Evolutionary conservation across 2,113 vertebrate genomes (phyloP).

Genomic region (Physeter macrocephalus): DNA sequence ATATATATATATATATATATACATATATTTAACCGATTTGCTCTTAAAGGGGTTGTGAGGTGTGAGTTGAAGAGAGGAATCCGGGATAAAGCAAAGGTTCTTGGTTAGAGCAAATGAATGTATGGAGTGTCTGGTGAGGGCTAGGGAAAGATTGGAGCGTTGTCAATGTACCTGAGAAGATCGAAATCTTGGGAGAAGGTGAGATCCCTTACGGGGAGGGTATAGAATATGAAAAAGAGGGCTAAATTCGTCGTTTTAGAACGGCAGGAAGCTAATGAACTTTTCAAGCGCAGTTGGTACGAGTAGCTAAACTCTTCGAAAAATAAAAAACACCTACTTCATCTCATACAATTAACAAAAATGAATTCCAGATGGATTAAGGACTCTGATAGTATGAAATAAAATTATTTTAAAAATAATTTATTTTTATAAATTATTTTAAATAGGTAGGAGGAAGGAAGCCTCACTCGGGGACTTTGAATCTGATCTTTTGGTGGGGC

Average conservation of each 20-base stretch:
- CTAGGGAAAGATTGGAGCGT: background rate
- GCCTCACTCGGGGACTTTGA: no score
- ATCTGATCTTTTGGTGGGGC: no score
- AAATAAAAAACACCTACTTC: background rate
- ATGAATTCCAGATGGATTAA: background rate
- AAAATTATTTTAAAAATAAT: background rate
- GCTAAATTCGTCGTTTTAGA: background rate
- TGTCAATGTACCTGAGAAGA: background rate
- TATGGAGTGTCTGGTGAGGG: background rate
- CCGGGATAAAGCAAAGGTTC: background rate
- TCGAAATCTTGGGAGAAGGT: background rate
- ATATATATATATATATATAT: no score
- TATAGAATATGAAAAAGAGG: background rate
- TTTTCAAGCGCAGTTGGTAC: background rate
- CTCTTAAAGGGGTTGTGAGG: background rate
- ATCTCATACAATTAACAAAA: no score
- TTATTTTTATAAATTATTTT: no score
- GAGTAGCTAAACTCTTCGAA: background rate
- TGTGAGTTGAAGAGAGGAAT: background rate
- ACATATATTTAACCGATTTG: no score
- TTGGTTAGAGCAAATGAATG: background rate
- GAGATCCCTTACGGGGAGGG: background rate
- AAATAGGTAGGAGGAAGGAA: no score
- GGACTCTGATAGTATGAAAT: background rate
- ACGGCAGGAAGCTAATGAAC: background rate